Conservation (phyloP, 2,888 invertebrate genomes). For the Platycheirus rosarum region DNA sequence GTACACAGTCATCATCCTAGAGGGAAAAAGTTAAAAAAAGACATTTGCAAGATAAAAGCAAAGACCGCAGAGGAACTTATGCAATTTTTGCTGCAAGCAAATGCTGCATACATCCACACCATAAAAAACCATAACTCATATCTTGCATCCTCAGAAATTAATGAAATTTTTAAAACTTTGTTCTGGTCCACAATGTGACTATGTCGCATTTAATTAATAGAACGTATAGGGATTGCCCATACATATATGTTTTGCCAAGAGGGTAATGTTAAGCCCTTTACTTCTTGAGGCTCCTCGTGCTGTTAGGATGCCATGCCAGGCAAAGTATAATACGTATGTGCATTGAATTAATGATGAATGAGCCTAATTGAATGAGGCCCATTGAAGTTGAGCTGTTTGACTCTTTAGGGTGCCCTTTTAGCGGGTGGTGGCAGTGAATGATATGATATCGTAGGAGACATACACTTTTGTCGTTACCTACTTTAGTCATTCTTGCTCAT, state of each 20-base stretch:
- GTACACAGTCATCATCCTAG: conserved; percentile 49
- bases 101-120: conserved; percentile 35
- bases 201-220: conserved; percentile 57
- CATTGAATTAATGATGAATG: conserved; percentile 70
- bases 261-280: conserved; percentile 56
- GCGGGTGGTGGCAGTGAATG: conserved; percentile 1
- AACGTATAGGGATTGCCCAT: conserved; percentile 9
- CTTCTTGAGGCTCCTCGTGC: conserved; percentile 4
- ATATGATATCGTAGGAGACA: conserved; percentile 7
- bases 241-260: conserved; percentile 10
- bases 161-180: conserved; percentile 63
- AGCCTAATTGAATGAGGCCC: conserved; percentile 67
- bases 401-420: conserved; percentile 44
- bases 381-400: conserved; percentile 65
- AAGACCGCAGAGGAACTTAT: conserved; percentile 65
- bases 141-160: conserved; percentile 42
- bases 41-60: conserved; percentile 60
- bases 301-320: conserved; percentile 40
- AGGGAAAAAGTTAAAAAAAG: conserved; percentile 1
- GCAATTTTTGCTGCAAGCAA: conserved; percentile 53
- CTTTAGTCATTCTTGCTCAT: conserved; percentile 12
- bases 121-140: conserved; percentile 24
- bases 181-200: conserved; percentile 31
- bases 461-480: too few species aligned
- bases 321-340: conserved; percentile 1